Base-by-base conservation (phyloP, 1,140 invertebrate genomes). In the Dryas iulia region DNA sequence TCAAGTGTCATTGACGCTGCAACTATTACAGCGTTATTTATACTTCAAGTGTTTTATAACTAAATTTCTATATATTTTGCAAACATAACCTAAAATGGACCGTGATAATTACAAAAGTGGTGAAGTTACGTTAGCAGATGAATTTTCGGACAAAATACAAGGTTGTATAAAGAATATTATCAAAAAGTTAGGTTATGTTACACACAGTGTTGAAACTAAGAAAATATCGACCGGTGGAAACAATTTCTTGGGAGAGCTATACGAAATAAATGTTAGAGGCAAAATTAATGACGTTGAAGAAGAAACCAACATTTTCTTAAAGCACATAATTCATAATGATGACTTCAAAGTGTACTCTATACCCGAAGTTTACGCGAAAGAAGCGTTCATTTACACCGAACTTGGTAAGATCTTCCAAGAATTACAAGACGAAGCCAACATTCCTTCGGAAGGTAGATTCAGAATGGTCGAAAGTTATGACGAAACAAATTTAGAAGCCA, bases 251-350 rank as follows among this genome's bases (percentile, higher is more conserved):
- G 81, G 77, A 31, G 64, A 65, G 31, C 39, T 87, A 3, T 82
- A 77, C 52, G 81, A 82, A 74, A 69, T 82, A 24, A 71, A 83
- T 57, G 28, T 84, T 10, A 71, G 24, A 39, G 82, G 82, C 12
- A 26, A 64, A 72, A 81, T 75, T 3, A 54, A 31, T 61, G 52
- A 77, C 8, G 74, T 67, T 0, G 23, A 71, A 0, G 78, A 83
- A 63, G 74, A 78, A 68, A 77, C 68, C 3, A 74, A 81, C 47
- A 71, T 89, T 57, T 89, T 89, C 64, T 59, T 86, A 12, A 89
- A 89, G 71, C 63, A 69, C 1, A 81, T 84, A 3, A 78, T 82
- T 65, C 60, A 69, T 47, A 76, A 79, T 30, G 77, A 81, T 30
- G 60, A 74, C 24, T 67, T 86, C n/a, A 72, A 76, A 74, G 67